phyloP scores from a whole-genome alignment of 92 coral and sea anemone genomes.

The Porites divaricata region DNA sequence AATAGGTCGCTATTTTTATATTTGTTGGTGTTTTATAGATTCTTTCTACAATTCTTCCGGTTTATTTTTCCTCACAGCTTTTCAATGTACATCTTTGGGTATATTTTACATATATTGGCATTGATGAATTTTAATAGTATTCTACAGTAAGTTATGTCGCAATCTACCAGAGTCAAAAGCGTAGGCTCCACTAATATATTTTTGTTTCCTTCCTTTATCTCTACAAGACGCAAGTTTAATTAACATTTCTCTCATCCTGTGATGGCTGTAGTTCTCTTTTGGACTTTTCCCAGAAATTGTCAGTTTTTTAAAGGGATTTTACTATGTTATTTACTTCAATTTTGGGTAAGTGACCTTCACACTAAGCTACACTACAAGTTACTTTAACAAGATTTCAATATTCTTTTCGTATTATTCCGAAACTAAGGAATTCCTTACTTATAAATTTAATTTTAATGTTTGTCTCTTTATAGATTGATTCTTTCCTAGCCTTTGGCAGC shows the following conservation, averaged over 20 bases:
- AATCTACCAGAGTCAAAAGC: not conserved
- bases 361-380: slow-evolving; percentile 18
- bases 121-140: not conserved
- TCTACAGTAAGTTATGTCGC: not conserved
- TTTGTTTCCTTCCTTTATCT: not conserved
- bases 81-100: not conserved
- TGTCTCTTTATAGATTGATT: slow-evolving; percentile 12
- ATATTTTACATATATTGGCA: slow-evolving; percentile 6
- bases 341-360: slow-evolving; percentile 26
- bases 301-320: slow-evolving; percentile 12
- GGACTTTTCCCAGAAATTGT: not conserved
- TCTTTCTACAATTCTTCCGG: slow-evolving; percentile 18
- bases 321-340: not conserved
- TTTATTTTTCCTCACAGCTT: not conserved
- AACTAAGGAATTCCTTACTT: not conserved
- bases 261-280: not conserved
- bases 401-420: not conserved
- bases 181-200: not conserved
- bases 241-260: not conserved
- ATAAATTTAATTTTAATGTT: slow-evolving; percentile 4
- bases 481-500: not conserved
- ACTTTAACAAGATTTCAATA: not conserved
- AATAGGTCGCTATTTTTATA: slow-evolving; percentile 10
- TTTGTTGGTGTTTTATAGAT: slow-evolving; percentile 10
- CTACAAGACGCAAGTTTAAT: not conserved